Evolutionary conservation across 2,888 invertebrate genomes (phyloP), one percentile per base, ranked within the genome.

Genomic region (Hartigia nigra): DNA sequence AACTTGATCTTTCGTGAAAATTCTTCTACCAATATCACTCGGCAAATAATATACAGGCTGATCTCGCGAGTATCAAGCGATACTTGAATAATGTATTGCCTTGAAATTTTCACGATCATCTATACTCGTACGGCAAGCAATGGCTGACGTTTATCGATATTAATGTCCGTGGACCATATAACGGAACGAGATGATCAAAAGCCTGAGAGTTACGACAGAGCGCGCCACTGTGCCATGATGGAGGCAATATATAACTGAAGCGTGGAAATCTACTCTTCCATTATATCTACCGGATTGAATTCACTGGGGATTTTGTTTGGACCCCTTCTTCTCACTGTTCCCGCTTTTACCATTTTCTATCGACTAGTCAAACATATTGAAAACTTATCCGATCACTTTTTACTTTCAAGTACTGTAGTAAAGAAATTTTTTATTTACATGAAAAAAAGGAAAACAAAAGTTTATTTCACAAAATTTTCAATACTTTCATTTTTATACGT

Each of bases 271-370:
- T 85, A 86, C 84, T 87, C 84, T 82, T 39, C 86, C 86, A 87
- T 87, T 87, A 86, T 86, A 87, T 87, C 39, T 39, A 14, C 39
- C 87, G 88, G 86, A 88, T 88, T 86, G 86, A 87, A 87, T 87
- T 70, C 87, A 83, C 84, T 82, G 79, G 84, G 85, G 85, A 84
- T 82, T 79, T 35, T 55, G 37, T 31, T 36, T 12, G 69, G 12
- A 37, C 14, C 75, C 34, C 76, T 11, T 31, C 69, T 76, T 31
- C 69, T 76, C 76, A 31, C 12, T 72, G n/a, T 31, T 1, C 31
- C 14, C 72, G 72, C 72, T 3, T 31, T 72, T 23, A n/a, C 31
- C 32, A 31, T 72, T 32, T 72, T 23, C 12, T 31, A 5, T 23
- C 0, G 39, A 23, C 39, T 39, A 23, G 39, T 23, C 39, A 23